Percentiles rank a stretch among this genome's conserved stretches.
These are phyloP conservation scores for Aphidius colemani DNA, from an alignment of 2,888 invertebrate genomes.

Conservation along the genomic window DNA sequence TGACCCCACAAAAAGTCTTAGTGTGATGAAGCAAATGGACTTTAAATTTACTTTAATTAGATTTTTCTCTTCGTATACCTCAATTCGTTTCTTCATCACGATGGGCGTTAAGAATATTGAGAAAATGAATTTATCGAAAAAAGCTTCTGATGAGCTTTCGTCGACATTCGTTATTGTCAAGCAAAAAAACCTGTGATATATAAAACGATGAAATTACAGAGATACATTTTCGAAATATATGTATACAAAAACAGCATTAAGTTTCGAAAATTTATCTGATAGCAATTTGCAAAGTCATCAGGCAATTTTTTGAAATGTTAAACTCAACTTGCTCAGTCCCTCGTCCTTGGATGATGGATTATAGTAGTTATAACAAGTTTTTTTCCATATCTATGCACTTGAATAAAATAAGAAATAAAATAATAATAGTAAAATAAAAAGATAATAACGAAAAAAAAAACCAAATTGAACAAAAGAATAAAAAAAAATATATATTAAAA, in stretches of 20 bases:
- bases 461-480: too few species aligned
- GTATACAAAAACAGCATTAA: too few species aligned
- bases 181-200: neutral
- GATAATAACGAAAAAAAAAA: too few species aligned
- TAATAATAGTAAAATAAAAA: neutral
- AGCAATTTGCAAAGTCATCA: conserved; percentile 16
- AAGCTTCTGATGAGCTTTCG: neutral
- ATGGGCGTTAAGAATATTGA: neutral
- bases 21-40: conserved; percentile 17
- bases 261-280: neutral
- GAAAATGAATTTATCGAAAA: conserved; percentile 2
- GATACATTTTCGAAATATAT: too few species aligned
- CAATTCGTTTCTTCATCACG: neutral
- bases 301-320: neutral
- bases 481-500: neutral
- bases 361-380: neutral
- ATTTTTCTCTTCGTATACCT: conserved; percentile 5
- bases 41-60: conserved; percentile 22
- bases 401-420: conserved; percentile 7
- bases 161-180: conserved; percentile 3
- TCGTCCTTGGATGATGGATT: conserved; percentile 12
- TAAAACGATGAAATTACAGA: too few species aligned
- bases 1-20: conserved; percentile 7
- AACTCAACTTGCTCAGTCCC: neutral
- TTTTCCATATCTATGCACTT: neutral